phyloP scores from a whole-genome alignment of 30 jellyfish, hydroid and myxozoan species.

The Sanderia malayensis region DNA sequence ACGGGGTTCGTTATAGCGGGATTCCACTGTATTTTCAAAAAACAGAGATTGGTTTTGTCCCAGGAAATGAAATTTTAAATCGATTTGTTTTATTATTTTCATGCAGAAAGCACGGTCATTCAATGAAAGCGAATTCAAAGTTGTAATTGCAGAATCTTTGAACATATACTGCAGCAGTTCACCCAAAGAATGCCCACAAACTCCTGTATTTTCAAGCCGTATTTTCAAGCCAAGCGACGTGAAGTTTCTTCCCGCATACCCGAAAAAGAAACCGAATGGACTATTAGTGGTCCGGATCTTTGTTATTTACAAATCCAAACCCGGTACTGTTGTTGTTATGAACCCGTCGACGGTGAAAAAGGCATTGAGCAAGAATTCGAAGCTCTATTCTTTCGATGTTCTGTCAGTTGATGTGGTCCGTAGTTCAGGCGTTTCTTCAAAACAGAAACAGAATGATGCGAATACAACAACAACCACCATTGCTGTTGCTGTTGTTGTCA shows the following conservation, averaged over 20 bases:
- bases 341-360: not conserved
- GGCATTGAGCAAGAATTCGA: not conserved
- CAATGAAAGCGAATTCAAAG: not conserved
- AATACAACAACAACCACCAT: not conserved
- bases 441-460: slow-evolving; percentile 2
- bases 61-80: too few relatives aligned
- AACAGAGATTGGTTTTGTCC: too few relatives aligned
- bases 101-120: slow-evolving; percentile 5
- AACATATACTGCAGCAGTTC: not conserved
- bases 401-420: not conserved
- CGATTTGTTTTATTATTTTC: too few relatives aligned
- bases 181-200: not conserved
- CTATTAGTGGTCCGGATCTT: not conserved
- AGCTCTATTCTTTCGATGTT: not conserved
- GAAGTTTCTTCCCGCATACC: not conserved
- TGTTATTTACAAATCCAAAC: not conserved
- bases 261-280: slow-evolving; percentile 6
- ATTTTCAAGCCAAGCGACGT: not conserved
- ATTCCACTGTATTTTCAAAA: too few relatives aligned
- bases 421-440: not conserved
- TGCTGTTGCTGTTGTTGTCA: not conserved
- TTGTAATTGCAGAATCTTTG: not conserved
- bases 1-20: too few relatives aligned
- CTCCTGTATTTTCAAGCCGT: too few relatives aligned
- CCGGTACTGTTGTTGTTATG: not conserved